Percentiles rank a stretch among this genome's conserved stretches.
phyloP scores from a whole-genome alignment of 2,113 vertebrate genomes.

The Podarcis raffonei region DNA sequence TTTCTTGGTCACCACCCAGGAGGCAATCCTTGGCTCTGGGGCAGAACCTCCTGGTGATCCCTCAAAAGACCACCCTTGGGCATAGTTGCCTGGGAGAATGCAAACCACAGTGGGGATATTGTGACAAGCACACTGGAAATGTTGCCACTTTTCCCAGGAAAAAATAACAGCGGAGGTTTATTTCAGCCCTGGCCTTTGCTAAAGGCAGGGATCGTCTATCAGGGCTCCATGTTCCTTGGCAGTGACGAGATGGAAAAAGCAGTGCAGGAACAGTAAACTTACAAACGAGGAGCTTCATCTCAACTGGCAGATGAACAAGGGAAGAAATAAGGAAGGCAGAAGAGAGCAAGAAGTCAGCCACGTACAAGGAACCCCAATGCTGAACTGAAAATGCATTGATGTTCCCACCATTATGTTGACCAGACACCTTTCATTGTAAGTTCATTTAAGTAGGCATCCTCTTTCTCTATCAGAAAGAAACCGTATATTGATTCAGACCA shows the following conservation, averaged over 20 bases:
- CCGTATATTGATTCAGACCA: neutral
- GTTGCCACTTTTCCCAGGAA: neutral
- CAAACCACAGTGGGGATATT: neutral
- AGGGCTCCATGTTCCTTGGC: neutral
- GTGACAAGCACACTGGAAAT: neutral
- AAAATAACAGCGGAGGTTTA: neutral
- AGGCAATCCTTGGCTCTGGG: neutral
- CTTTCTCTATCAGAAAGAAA: neutral
- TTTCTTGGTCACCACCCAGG: neutral
- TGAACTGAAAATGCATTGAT: neutral
- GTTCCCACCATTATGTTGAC: too few relatives aligned
- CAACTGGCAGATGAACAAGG: neutral
- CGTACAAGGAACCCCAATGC: neutral
- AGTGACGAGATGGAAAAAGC: neutral
- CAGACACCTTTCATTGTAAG: neutral
- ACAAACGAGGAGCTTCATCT: neutral
- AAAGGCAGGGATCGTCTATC: slow-evolving; percentile 10
- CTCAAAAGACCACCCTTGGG: neutral
- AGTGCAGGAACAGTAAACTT: neutral
- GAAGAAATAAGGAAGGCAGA: neutral
- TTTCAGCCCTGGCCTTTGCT: slow-evolving; percentile 18
- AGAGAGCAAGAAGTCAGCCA: neutral
- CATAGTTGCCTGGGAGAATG: neutral
- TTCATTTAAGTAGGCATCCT: neutral
- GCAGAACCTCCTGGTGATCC: neutral